Conservation (phyloP, 1,140 invertebrate species). For the Stenopsyche tienmushanensis region DNA sequence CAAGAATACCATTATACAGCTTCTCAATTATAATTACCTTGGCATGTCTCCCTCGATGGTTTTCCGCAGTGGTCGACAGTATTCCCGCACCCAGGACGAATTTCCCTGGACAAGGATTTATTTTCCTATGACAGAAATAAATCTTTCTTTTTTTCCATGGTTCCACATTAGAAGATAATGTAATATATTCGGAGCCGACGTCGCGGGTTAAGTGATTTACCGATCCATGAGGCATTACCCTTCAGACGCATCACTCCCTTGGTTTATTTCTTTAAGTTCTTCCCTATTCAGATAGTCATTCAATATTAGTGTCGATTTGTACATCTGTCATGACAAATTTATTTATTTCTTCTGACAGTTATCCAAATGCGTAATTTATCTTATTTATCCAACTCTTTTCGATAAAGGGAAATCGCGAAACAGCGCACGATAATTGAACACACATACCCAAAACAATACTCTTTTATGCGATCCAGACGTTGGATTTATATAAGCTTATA, state of each 20-base stretch:
- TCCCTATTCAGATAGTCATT: slow-evolving; percentile 7
- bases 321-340: neutral
- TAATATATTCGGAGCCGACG: slow-evolving; percentile 27
- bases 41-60: neutral
- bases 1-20: neutral
- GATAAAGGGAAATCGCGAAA: too few species aligned
- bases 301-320: slow-evolving; percentile 6
- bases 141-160: slow-evolving; percentile 23
- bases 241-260: slow-evolving; percentile 8
- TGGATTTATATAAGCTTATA: too few species aligned
- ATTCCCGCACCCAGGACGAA: too few species aligned
- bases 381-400: too few species aligned
- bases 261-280: slow-evolving; percentile 12
- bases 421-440: too few species aligned
- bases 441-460: too few species aligned
- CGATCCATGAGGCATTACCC: slow-evolving; percentile 11
- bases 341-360: neutral
- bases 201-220: slow-evolving; percentile 32
- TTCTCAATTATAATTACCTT: neutral
- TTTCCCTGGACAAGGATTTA: slow-evolving; percentile 10
- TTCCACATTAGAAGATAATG: slow-evolving; percentile 27
- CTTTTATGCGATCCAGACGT: too few species aligned
- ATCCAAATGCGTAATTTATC: neutral
- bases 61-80: neutral
- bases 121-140: slow-evolving; percentile 27